Evolutionary conservation across 2,888 invertebrate genomes (phyloP).

Genomic region (Chalcis sispes): DNA sequence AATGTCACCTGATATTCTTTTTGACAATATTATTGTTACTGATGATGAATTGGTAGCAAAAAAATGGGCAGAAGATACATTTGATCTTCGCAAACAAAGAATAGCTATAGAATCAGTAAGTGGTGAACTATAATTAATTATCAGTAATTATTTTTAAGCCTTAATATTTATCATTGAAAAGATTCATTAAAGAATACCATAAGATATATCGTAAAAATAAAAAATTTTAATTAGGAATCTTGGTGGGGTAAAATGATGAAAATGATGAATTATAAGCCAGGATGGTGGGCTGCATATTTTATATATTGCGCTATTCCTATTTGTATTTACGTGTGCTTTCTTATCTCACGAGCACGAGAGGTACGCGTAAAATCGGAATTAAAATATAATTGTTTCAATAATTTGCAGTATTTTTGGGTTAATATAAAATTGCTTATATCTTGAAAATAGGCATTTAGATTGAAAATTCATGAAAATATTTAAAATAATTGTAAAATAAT

Average conservation of each 20-base stretch:
- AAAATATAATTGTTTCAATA: slow-evolving; percentile 17
- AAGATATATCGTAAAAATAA: slow-evolving; percentile 6
- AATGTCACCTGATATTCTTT: slow-evolving; percentile 95
- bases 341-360: slow-evolving; percentile 83
- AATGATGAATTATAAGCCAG: slow-evolving; percentile 87
- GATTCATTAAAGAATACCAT: slow-evolving; percentile 9
- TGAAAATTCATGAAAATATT: neutral
- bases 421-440: neutral
- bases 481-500: neutral
- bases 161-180: neutral
- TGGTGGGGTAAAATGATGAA: slow-evolving; percentile 86
- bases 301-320: slow-evolving; percentile 86
- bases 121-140: slow-evolving; percentile 62
- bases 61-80: slow-evolving; percentile 90
- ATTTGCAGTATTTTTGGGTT: neutral
- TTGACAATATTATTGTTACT: slow-evolving; percentile 96
- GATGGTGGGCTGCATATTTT: slow-evolving; percentile 88
- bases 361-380: slow-evolving; percentile 74
- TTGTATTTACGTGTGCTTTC: slow-evolving; percentile 82
- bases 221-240: slow-evolving; percentile 77
- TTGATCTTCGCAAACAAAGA: slow-evolving; percentile 88
- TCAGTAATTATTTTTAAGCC: neutral
- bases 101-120: slow-evolving; percentile 89
- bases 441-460: neutral
- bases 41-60: slow-evolving; percentile 87